Base-by-base conservation (phyloP, 2,113 vertebrate species). In the Trematomus loennbergii region DNA sequence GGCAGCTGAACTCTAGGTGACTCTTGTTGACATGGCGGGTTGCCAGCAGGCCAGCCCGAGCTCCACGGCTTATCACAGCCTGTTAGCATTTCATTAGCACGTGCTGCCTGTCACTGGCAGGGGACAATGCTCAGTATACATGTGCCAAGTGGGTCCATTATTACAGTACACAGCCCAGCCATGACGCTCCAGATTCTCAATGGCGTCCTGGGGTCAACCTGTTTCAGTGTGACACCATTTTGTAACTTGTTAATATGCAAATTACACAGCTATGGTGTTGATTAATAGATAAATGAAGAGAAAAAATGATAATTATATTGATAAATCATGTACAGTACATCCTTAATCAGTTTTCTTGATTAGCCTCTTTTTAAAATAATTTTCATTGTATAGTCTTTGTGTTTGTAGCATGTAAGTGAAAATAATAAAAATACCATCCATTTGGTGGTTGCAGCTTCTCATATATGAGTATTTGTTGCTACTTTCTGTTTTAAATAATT, bases 31-130 rank as follows among this genome's bases (percentile, higher is more conserved):
- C 57, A 17, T 91, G 90, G 90, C 88, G 18, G 1, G 3, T 12
- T 62, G 88, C 86, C 89, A 90, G 81, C 79, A 66, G 81, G 72
- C 79, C 81, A 73, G 77, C 63, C 63, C 40, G 1, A 64, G 79
- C 87, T 83, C 81, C 78, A 16, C 54, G 73, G 67, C 88, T 85
- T 68, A 52, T 87, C 82, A 16, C 76, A 64, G 85, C 72, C 79
- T 72, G 85, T 91, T 90, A 89, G 75, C 86, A 53, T 89, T 85
- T 90, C 79, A 79, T 85, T 87, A 89, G 86, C 88, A 83, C 89
- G 80, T 87, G 75, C 57, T 9, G 36, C 86, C 36, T 1, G 73
- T 57, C 76, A 58, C 87, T 77, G 80, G 81, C 86, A 83, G 77
- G 58, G 88, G 81, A 81, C 84, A 54, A 72, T 74, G 77, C 78